Evolutionary conservation across 2,888 invertebrate species (phyloP), one percentile per base, ranked within the genome.

Genomic region (Coleophora flavipennella): DNA sequence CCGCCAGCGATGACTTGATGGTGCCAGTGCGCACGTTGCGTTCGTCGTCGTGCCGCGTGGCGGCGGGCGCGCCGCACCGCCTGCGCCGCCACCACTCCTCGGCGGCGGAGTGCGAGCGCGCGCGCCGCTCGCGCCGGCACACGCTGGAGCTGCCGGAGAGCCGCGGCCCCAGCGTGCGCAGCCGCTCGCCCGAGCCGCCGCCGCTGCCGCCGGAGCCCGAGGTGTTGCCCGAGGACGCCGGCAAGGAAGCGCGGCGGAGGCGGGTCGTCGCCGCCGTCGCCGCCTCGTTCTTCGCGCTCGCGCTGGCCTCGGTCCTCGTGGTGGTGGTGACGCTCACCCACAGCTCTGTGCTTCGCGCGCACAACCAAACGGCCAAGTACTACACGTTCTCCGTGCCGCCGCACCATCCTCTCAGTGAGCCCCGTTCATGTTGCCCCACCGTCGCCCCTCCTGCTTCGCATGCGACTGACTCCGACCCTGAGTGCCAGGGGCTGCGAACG

Each of bases 251-350:
- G 36, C 86, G 90, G 45, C 86, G 92, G 46, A 89, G 90, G 43
- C 88, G 89, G 51, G 89, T 92, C 52, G 91, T 91, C 37, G 90
- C 89, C 58, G 88, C 91, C 55, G 89, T 92, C 43, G 87, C 91
- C 50, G 90, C 88, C 28, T 90, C 90, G 28, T 92, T 92, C 77
- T 78, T 91, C 71, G 90, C 92, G 67, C 85, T 93, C 58, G 88
- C 90, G 52, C 85, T 90, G 58, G 89, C 92, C 43, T 90, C 92
- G 57, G 88, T 92, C 48, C 88, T 92, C 60, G 91, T 91, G 59
- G 92, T 93, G 64, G 88, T 93, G 63, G 88, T 93, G 59, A 92
- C 93, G 40, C 86, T 93, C 66, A 92, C 91, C 35, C 91, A 90
- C 79, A 88, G 90, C 74, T 88, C 89, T 55, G 89, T 89, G 58